Percentiles rank a stretch among this genome's conserved stretches.
phyloP scores from a whole-genome alignment of 1,140 invertebrate species.

The Helicoverpa zea region DNA sequence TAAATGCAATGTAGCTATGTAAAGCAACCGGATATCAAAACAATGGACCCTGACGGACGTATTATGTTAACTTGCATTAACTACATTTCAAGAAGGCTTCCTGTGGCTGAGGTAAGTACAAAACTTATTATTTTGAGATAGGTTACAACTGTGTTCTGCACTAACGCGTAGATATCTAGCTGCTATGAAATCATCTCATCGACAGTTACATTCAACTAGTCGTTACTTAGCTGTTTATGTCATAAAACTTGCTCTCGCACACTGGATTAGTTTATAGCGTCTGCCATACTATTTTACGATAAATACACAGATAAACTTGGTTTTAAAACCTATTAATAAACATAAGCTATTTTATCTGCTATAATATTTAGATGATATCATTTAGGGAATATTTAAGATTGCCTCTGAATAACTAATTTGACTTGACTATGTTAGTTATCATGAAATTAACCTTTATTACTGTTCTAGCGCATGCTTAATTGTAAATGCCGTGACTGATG shows the following conservation, averaged over 20 bases:
- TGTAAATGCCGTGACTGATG: slow-evolving; percentile 10
- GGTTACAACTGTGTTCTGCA: background rate
- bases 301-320: background rate
- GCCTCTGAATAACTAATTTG: background rate
- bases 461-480: slow-evolving; percentile 21
- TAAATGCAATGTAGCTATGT: slow-evolving; percentile 27
- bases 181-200: background rate
- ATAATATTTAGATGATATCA: slow-evolving; percentile 20
- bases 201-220: background rate
- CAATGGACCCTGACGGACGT: slow-evolving; percentile 21
- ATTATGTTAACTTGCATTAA: slow-evolving; percentile 7
- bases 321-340: background rate
- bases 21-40: slow-evolving; percentile 38
- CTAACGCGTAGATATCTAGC: background rate
- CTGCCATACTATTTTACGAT: background rate
- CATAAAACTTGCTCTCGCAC: background rate
- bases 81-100: slow-evolving; percentile 15
- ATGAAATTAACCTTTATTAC: background rate
- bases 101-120: slow-evolving; percentile 20
- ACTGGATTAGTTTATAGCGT: slow-evolving; percentile 1
- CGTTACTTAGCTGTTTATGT: background rate
- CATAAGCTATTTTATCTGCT: slow-evolving; percentile 20
- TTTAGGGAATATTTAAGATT: slow-evolving; percentile 25
- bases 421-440: background rate
- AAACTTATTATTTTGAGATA: background rate